These are phyloP conservation scores for Xestoiulus laeticollis DNA, from an alignment of 2,888 invertebrate species.

Conservation along the genomic window DNA sequence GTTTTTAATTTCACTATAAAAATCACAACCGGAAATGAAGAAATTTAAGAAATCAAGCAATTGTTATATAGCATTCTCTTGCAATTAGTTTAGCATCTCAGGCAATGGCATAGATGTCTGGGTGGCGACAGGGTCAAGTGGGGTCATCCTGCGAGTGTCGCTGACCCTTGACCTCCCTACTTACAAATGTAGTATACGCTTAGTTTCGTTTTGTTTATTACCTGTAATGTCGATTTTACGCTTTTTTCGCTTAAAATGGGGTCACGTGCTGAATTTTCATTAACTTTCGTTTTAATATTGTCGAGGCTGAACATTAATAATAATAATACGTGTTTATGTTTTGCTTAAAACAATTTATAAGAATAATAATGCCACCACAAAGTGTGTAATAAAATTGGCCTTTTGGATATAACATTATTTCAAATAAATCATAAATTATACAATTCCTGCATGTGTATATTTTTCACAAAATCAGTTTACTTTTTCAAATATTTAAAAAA, in stretches of 20 bases:
- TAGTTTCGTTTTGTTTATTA: neutral
- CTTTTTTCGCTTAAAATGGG: neutral
- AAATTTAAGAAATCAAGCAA: neutral
- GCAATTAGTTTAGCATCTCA: neutral
- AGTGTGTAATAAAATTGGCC: no score
- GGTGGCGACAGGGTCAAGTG: slow-evolving; percentile 14
- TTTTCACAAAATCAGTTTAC: no score
- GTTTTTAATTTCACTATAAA: no score
- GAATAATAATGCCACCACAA: neutral
- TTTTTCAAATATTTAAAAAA: no score
- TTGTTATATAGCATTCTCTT: neutral
- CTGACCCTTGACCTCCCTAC: neutral
- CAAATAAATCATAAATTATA: no score
- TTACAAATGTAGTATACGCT: neutral
- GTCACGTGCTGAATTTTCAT: slow-evolving; percentile 5
- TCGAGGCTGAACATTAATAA: neutral
- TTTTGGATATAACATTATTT: no score
- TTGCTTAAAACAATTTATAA: neutral
- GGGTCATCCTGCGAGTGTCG: neutral
- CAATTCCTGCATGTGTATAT: no score
- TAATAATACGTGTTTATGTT: neutral
- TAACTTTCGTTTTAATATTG: neutral
- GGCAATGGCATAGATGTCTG: neutral
- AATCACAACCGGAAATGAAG: neutral
- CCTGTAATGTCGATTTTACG: neutral